phyloP scores from a whole-genome alignment of 2,113 vertebrate species.

The Protomyctophum bolini region DNA sequence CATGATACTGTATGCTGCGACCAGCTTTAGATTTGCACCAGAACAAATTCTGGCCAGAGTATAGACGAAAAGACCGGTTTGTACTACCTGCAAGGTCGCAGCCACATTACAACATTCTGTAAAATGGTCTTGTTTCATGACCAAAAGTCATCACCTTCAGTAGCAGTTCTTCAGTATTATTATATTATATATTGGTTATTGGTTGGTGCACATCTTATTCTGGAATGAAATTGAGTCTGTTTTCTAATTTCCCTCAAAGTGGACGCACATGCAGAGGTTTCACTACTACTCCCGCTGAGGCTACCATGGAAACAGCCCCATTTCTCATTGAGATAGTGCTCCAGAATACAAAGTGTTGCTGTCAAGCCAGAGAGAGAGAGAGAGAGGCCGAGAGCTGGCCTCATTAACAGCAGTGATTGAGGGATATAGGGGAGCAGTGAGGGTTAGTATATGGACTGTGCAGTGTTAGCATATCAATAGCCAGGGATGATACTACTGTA shows the following conservation, averaged over 20 bases:
- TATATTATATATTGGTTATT: too few species aligned
- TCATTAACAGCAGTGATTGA: slow-evolving; percentile 46
- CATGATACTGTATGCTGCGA: too few species aligned
- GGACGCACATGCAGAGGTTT: slow-evolving; percentile 16
- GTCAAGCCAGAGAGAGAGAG: slow-evolving; percentile 35
- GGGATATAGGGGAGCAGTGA: slow-evolving; percentile 4
- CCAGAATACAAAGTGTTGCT: slow-evolving; percentile 48
- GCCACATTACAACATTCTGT: too few species aligned
- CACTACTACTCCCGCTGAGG: slow-evolving; percentile 11
- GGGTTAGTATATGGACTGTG: neutral
- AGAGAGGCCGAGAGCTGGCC: slow-evolving; percentile 9
- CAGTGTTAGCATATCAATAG: neutral
- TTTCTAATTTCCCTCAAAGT: neutral
- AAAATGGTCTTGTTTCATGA: too few species aligned
- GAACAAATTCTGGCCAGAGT: too few species aligned
- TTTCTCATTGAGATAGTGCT: slow-evolving; percentile 33
- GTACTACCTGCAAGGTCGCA: too few species aligned
- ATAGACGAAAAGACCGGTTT: too few species aligned
- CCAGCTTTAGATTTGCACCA: too few species aligned
- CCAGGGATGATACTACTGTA: neutral
- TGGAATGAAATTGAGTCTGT: too few species aligned
- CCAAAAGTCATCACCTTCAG: too few species aligned
- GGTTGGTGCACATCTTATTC: too few species aligned
- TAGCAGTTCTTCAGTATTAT: too few species aligned
- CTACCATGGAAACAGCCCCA: slow-evolving; percentile 18